A percentile compares a stretch with the other conserved stretches of the same genome.
phyloP scores from a whole-genome alignment of 2,797 vertebrate genomes.

The Erethizon dorsatum region DNA sequence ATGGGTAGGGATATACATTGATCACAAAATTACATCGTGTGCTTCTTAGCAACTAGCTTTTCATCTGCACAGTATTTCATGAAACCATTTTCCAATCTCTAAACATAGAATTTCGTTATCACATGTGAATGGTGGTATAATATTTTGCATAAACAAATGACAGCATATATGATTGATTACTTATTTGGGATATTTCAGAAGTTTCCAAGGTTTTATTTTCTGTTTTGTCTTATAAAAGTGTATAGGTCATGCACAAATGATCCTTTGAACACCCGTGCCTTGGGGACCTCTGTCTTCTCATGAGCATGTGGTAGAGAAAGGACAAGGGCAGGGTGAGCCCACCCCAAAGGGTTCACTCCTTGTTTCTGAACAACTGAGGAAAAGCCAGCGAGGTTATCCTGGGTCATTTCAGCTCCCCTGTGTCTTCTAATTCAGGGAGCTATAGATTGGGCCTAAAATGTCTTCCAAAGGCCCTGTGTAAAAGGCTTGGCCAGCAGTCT shows the following conservation, averaged over 20 bases:
- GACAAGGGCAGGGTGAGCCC: fast-evolving
- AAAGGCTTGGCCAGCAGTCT: too few species aligned
- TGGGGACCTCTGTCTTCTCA: too few species aligned
- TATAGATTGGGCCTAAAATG: too few species aligned
- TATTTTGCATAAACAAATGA: fast-evolving
- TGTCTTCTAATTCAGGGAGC: neutral
- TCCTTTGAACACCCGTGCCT: neutral
- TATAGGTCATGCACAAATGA: fast-evolving
- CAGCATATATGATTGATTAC: fast-evolving
- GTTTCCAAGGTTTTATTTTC: neutral
- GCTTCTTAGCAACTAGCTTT: neutral
- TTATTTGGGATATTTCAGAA: neutral
- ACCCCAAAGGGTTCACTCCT: fast-evolving
- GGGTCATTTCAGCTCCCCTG: fast-evolving
- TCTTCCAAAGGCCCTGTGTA: neutral
- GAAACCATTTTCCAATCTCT: neutral
- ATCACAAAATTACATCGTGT: neutral
- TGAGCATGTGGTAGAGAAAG: fast-evolving
- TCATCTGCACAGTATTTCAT: fast-evolving
- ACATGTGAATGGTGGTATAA: fast-evolving
- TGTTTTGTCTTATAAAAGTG: neutral
- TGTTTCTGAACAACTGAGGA: neutral
- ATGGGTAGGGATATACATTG: fast-evolving
- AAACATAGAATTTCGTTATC: fast-evolving
- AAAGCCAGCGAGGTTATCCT: neutral